Percentiles rank a stretch among this genome's conserved stretches.
phyloP scores from a whole-genome alignment of 2,113 vertebrate genomes.

The Oncorhynchus gorbuscha region DNA sequence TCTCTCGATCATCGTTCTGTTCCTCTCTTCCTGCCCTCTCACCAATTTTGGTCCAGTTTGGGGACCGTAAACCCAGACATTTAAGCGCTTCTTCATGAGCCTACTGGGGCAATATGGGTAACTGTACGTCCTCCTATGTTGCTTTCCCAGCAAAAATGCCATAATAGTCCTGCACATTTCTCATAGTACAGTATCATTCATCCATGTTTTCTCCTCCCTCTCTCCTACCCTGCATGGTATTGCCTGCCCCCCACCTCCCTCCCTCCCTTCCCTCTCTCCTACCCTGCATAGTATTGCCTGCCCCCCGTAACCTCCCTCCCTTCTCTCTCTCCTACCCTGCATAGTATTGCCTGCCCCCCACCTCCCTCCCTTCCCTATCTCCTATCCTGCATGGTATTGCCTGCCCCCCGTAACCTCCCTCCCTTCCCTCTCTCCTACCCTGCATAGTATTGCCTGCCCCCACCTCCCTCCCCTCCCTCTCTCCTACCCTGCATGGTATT shows the following conservation, averaged over 20 bases:
- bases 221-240: slow-evolving; percentile 10
- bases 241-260: slow-evolving; percentile 36
- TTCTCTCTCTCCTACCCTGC: slow-evolving; percentile 15
- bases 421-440: neutral
- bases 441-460: slow-evolving; percentile 4
- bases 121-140: too few species aligned
- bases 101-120: too few species aligned
- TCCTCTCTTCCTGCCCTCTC: too few species aligned
- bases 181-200: too few species aligned
- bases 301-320: slow-evolving; percentile 49
- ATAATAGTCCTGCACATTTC: too few species aligned
- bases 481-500: neutral
- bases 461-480: slow-evolving; percentile 41
- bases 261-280: slow-evolving; percentile 35
- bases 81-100: too few species aligned
- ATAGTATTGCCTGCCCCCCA: slow-evolving; percentile 15
- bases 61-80: too few species aligned
- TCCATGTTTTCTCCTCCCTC: slow-evolving; percentile 19
- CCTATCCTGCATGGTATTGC: neutral
- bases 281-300: neutral
- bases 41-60: too few species aligned
- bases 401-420: slow-evolving; percentile 19
- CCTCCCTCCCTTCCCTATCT: slow-evolving; percentile 34
- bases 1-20: neutral
- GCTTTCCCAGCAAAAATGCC: too few species aligned